Conservation (phyloP, 1,140 invertebrate species). For the Drosophila parvula region DNA sequence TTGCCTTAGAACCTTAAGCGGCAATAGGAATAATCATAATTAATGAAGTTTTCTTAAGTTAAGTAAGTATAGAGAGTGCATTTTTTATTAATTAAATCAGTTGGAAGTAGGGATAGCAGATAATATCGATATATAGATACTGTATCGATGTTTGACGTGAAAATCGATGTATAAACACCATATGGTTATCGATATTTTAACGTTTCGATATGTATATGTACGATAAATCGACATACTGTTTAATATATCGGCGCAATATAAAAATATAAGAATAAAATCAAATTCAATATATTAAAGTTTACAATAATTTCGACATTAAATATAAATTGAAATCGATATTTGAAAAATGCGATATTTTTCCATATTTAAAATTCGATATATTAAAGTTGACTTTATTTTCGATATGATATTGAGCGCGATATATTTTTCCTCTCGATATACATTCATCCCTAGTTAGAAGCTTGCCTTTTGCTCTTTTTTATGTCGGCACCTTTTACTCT, state of each 20-base stretch:
- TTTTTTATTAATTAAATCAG: neutral
- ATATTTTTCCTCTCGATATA: neutral
- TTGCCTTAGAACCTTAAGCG: too few species aligned
- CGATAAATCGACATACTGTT: neutral
- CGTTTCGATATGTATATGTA: neutral
- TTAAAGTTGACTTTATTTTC: too few species aligned
- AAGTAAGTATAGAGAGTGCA: slow-evolving; percentile 11
- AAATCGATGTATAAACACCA: neutral
- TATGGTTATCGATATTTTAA: neutral
- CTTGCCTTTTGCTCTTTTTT: neutral
- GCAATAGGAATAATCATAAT: too few species aligned
- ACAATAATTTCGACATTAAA: too few species aligned
- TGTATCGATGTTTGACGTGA: too few species aligned
- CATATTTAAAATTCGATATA: too few species aligned
- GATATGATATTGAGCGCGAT: too few species aligned
- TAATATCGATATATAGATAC: too few species aligned
- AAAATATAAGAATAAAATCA: neutral
- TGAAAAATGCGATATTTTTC: too few species aligned
- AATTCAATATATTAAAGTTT: too few species aligned
- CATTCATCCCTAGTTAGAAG: neutral
- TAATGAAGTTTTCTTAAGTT: too few species aligned
- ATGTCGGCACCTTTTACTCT: neutral
- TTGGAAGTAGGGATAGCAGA: neutral
- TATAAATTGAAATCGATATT: too few species aligned
- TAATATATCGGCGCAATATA: neutral